Evolutionary conservation across 2,113 vertebrate genomes (phyloP).

Genomic region (Lota lota): DNA sequence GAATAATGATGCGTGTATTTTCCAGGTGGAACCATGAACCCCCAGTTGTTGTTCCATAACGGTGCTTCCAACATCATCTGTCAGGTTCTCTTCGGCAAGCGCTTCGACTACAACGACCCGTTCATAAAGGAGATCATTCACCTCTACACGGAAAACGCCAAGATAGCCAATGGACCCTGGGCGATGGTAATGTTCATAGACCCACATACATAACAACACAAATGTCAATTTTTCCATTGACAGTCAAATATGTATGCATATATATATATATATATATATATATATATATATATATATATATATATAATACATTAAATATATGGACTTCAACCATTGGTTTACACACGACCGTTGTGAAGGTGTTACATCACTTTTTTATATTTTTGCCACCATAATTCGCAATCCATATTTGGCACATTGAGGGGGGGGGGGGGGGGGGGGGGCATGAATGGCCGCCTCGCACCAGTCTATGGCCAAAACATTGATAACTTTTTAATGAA

Average conservation of each 20-base stretch:
- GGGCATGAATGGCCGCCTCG: too few relatives aligned
- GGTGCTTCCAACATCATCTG: conserved; percentile 62
- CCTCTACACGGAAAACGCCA: conserved; percentile 10
- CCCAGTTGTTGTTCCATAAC: conserved; percentile 41
- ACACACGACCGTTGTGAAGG: too few relatives aligned
- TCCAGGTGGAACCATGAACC: conserved; percentile 26
- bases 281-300: not conserved
- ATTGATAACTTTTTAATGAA: too few relatives aligned
- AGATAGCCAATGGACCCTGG: conserved; percentile 44
- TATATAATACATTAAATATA: too few relatives aligned
- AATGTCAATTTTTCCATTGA: too few relatives aligned
- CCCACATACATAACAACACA: too few relatives aligned
- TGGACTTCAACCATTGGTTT: too few relatives aligned
- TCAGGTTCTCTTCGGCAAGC: conserved; percentile 55
- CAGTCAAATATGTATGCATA: not conserved
- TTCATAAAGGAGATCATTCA: conserved; percentile 25
- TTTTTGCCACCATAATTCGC: too few relatives aligned
- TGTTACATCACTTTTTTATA: too few relatives aligned
- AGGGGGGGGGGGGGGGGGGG: too few relatives aligned
- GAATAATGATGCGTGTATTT: not conserved
- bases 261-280: not conserved
- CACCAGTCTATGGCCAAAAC: too few relatives aligned
- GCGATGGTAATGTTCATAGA: conserved; percentile 30
- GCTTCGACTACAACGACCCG: conserved; percentile 60
- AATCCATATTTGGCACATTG: too few relatives aligned